A percentile compares a stretch with the other conserved stretches of the same genome.
Evolutionary conservation across 1,140 invertebrate genomes (phyloP).

Genomic region (Leptopilina clavipes): DNA sequence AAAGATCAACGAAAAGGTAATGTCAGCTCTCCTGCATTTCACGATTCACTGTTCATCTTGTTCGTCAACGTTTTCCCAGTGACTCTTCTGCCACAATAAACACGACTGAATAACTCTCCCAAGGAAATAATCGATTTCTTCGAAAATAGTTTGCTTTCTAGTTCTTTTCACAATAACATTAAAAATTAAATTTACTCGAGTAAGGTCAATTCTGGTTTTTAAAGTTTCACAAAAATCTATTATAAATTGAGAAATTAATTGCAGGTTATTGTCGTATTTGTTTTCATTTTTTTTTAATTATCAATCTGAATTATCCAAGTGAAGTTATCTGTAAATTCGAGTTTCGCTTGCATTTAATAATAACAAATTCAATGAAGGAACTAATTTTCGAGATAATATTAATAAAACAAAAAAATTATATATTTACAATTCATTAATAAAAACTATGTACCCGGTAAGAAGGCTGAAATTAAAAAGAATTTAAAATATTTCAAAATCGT

Average conservation of each 20-base stretch:
- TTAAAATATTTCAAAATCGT: too few species aligned
- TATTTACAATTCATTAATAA: too few species aligned
- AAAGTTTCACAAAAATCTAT: neutral
- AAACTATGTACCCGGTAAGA: too few species aligned
- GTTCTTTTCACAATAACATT: neutral
- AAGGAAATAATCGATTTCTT: slow-evolving; percentile 16
- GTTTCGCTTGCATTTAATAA: too few species aligned
- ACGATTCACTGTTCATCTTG: slow-evolving; percentile 19
- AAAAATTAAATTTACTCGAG: neutral
- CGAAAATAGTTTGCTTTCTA: neutral
- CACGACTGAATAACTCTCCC: neutral
- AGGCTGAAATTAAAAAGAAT: too few species aligned
- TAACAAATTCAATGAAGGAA: too few species aligned
- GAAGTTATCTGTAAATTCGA: neutral
- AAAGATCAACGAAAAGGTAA: slow-evolving; percentile 25
- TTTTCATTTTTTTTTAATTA: neutral
- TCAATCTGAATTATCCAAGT: neutral
- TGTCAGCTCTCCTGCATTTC: slow-evolving; percentile 27
- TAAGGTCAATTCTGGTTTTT: neutral
- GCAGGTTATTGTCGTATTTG: neutral
- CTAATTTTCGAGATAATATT: too few species aligned
- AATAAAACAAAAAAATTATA: too few species aligned
- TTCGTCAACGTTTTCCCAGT: slow-evolving; percentile 1
- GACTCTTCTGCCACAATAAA: slow-evolving; percentile 15
- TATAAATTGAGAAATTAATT: neutral